Evolutionary conservation across 2,113 vertebrate species (phyloP).

Genomic region (Apistogramma diplotaenia): DNA sequence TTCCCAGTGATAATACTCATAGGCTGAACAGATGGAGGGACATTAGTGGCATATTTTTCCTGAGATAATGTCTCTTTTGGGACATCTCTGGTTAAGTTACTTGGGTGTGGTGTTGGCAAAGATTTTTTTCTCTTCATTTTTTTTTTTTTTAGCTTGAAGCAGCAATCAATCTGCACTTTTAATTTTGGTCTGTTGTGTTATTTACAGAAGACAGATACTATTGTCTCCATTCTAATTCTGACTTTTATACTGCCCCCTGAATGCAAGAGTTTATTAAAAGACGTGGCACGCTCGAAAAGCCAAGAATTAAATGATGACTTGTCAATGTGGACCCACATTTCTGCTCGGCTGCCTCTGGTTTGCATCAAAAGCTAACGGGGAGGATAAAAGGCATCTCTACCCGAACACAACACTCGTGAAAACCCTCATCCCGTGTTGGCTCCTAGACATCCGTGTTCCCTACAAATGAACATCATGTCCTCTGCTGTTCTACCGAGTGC

Average conservation of each 20-base stretch:
- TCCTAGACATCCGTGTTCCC: constrained; percentile 21
- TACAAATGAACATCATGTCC: constrained; percentile 32
- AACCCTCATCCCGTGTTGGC: constrained; percentile 7
- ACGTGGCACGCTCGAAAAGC: constrained; percentile 40
- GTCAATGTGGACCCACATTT: constrained; percentile 44
- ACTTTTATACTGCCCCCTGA: neutral
- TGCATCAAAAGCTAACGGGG: constrained; percentile 57
- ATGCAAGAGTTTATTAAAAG: constrained; percentile 49
- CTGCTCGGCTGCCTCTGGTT: constrained; percentile 46
- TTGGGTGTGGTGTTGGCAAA: constrained; percentile 31
- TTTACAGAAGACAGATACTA: constrained; percentile 25
- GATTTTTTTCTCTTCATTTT: neutral
- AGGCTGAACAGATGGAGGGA: constrained; percentile 63
- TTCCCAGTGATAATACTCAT: constrained; percentile 40
- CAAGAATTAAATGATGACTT: constrained; percentile 60
- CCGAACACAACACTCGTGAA: constrained; percentile 41
- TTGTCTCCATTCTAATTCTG: constrained; percentile 37
- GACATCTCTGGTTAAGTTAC: constrained; percentile 43
- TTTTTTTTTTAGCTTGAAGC: constrained; percentile 14
- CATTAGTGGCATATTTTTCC: constrained; percentile 60
- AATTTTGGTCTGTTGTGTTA: constrained; percentile 13
- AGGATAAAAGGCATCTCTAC: constrained; percentile 32
- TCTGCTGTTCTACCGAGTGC: constrained; percentile 17
- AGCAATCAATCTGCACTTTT: constrained; percentile 18
- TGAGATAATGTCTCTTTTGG: constrained; percentile 55